Conservation (phyloP, 2,113 vertebrate genomes). For the Chlorocebus sabaeus region DNA sequence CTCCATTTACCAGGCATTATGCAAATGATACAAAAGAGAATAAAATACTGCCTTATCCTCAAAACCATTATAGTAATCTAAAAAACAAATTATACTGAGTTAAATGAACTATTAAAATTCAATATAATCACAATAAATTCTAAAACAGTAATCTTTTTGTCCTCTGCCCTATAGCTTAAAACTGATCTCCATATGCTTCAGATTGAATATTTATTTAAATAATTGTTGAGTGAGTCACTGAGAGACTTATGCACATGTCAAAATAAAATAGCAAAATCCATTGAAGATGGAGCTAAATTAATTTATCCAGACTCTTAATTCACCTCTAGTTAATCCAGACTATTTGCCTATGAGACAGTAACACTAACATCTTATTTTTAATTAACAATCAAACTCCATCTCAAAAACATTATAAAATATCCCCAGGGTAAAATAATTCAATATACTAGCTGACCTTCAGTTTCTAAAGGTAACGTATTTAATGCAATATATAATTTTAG, state of each 20-base stretch:
- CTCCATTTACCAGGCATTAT: slow-evolving; percentile 11
- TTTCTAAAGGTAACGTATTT: neutral
- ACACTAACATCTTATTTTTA: neutral
- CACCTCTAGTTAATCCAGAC: neutral
- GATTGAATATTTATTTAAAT: slow-evolving; percentile 7
- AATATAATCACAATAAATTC: slow-evolving; percentile 53
- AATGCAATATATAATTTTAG: neutral
- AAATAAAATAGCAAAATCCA: neutral
- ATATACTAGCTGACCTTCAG: neutral
- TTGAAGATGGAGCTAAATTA: neutral
- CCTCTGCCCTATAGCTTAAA: neutral
- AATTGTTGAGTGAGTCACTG: neutral
- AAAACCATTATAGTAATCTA: slow-evolving; percentile 36
- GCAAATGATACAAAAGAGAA: slow-evolving; percentile 36
- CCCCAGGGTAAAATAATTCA: neutral
- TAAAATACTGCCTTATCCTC: slow-evolving; percentile 24
- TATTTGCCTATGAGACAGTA: neutral
- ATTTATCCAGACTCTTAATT: neutral
- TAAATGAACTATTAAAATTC: slow-evolving; percentile 60
- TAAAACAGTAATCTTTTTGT: slow-evolving; percentile 11
- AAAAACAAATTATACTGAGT: slow-evolving; percentile 47
- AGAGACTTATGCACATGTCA: neutral
- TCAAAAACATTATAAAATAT: neutral
- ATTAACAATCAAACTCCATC: neutral
- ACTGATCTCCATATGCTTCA: neutral